phyloP scores from a whole-genome alignment of 1,140 invertebrate species.

The Marisa cornuarietis region DNA sequence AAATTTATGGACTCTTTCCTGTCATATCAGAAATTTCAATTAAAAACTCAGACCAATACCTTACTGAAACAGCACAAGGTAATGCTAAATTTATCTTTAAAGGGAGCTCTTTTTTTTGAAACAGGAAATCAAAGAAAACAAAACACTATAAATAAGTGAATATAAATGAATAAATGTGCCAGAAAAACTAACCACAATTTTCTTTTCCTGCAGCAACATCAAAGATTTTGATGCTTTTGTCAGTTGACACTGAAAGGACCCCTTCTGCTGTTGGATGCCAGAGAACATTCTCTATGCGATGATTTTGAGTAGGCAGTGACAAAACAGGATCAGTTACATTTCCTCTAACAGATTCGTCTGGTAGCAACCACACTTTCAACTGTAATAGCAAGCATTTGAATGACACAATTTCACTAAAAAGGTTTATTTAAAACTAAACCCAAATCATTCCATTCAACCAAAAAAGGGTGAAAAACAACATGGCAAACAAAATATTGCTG shows the following conservation, averaged over 20 bases:
- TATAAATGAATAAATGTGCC: not conserved
- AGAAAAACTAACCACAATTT: not conserved
- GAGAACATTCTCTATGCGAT: slow-evolving; percentile 90
- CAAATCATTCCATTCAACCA: not conserved
- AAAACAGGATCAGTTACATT: slow-evolving; percentile 75
- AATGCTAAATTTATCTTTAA: too few species aligned
- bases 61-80: too few species aligned
- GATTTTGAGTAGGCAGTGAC: slow-evolving; percentile 67
- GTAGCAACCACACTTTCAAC: slow-evolving; percentile 93
- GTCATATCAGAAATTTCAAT: too few species aligned
- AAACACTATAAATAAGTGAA: too few species aligned
- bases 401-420: not conserved
- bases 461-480: not conserved
- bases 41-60: too few species aligned
- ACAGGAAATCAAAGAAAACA: too few species aligned
- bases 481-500: too few species aligned
- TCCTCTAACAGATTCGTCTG: slow-evolving; percentile 87
- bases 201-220: slow-evolving; percentile 71
- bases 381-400: slow-evolving; percentile 66
- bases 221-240: slow-evolving; percentile 84
- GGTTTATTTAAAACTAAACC: not conserved
- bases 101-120: too few species aligned
- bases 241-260: slow-evolving; percentile 86
- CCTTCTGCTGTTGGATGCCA: slow-evolving; percentile 98
- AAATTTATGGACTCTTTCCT: too few species aligned